Evolutionary conservation across 2,797 vertebrate species (phyloP).

Genomic region (Poeciliopsis turneri): DNA sequence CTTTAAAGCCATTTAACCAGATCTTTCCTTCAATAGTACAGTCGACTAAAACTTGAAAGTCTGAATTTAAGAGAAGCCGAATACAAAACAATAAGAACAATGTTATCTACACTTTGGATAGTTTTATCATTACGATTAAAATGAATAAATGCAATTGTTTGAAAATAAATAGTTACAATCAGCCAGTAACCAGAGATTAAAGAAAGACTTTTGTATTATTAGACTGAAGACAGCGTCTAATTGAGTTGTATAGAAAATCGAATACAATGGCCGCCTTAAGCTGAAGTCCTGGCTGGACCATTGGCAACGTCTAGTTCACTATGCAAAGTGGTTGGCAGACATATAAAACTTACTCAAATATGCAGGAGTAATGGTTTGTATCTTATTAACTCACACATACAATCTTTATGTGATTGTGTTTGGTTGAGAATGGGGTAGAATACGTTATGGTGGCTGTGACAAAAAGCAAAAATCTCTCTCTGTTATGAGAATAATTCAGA

Average conservation of each 20-base stretch:
- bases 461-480: background rate
- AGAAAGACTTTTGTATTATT: background rate
- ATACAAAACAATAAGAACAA: background rate
- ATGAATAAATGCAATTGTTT: background rate
- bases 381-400: background rate
- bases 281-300: background rate
- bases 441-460: background rate
- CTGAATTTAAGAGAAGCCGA: background rate
- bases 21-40: background rate
- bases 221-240: background rate
- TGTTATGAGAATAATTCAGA: background rate
- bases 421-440: background rate
- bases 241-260: background rate
- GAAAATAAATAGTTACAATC: background rate
- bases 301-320: background rate
- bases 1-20: background rate
- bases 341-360: background rate
- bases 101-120: background rate
- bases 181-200: background rate
- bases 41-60: background rate
- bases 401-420: background rate
- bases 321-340: background rate
- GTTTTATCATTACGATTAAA: background rate
- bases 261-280: background rate
- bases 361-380: background rate